Conservation (phyloP, 2,888 invertebrate genomes). For the Oligia latruncula region DNA sequence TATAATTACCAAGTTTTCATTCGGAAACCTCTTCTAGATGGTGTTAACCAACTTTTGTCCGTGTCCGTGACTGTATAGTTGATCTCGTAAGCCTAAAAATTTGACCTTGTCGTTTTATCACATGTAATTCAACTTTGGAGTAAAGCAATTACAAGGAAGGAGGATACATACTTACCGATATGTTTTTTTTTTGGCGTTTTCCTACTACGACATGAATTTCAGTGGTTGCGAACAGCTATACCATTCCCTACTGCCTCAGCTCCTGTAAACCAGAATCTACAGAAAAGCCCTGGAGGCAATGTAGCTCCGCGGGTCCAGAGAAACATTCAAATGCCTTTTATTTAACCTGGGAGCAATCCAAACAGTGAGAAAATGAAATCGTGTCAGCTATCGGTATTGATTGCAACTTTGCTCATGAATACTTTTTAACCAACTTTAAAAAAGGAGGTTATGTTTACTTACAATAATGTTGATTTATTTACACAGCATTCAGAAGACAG, state of each 20-base stretch:
- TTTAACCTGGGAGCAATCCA: not conserved
- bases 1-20: too few relatives aligned
- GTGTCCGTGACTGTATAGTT: too few relatives aligned
- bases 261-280: not conserved
- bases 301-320: not conserved
- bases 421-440: not conserved
- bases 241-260: not conserved
- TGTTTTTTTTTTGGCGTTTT: not conserved
- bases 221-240: not conserved
- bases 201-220: not conserved
- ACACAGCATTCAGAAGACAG: constrained; percentile 88
- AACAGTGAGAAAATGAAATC: not conserved
- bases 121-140: too few relatives aligned
- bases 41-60: too few relatives aligned
- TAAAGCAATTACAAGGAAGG: too few relatives aligned
- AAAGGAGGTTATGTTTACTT: not conserved
- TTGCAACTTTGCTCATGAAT: not conserved
- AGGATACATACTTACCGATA: too few relatives aligned
- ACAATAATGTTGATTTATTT: constrained; percentile 13
- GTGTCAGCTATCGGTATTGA: not conserved
- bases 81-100: too few relatives aligned
- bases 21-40: too few relatives aligned
- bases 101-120: too few relatives aligned
- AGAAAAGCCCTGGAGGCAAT: not conserved
- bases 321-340: not conserved